These are phyloP conservation scores for Xiphophorus hellerii DNA, from an alignment of 2,113 vertebrate species.

Conservation along the genomic window DNA sequence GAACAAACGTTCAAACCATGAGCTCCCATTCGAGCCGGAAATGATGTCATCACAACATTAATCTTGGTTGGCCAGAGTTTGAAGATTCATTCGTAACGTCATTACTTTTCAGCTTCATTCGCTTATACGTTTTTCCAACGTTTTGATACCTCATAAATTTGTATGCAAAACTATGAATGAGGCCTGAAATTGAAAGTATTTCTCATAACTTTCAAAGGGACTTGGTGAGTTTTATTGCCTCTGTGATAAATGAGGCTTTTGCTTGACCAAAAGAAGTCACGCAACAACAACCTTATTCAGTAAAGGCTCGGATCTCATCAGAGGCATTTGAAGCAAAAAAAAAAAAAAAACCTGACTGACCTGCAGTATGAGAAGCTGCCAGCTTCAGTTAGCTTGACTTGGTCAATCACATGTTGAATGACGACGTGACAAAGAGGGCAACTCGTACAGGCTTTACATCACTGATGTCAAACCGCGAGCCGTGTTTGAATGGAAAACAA, in stretches of 20 bases:
- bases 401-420: conserved; percentile 1
- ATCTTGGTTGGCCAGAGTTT: too few species aligned
- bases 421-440: conserved; percentile 4
- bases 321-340: conserved; percentile 3
- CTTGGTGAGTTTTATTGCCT: not conserved
- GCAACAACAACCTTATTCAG: not conserved
- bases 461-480: conserved; percentile 32
- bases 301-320: conserved; percentile 3
- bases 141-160: too few species aligned
- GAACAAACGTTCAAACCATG: too few species aligned
- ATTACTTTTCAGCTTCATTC: too few species aligned
- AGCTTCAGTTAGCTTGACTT: conserved; percentile 14
- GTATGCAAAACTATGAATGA: not conserved
- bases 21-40: not conserved
- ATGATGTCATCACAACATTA: too few species aligned
- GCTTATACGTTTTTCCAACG: too few species aligned
- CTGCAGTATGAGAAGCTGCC: not conserved
- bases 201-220: not conserved
- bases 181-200: too few species aligned
- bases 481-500: conserved; percentile 32
- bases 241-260: conserved; percentile 3
- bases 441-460: conserved; percentile 13
- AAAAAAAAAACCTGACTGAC: not conserved
- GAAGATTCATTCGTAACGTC: too few species aligned
- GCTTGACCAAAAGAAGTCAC: not conserved